A percentile compares a stretch with the other conserved stretches of the same genome.
phyloP scores from a whole-genome alignment of 2,797 vertebrate genomes.

The Tachyglossus aculeatus region DNA sequence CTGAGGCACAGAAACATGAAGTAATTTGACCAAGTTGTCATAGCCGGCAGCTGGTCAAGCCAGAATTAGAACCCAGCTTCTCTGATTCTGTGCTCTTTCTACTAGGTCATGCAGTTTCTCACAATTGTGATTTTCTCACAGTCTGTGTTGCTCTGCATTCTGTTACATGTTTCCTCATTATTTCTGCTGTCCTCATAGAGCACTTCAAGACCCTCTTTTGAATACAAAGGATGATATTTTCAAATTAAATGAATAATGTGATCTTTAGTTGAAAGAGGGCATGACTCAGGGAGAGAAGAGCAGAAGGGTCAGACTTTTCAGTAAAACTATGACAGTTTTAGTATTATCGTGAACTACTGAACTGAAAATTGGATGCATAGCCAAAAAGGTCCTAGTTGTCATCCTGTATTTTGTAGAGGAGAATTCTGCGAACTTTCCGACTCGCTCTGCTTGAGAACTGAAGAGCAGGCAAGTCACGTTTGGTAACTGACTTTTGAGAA shows the following conservation, averaged over 20 bases:
- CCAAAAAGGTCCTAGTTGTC: neutral
- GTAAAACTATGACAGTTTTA: neutral
- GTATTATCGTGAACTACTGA: neutral
- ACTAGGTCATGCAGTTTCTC: neutral
- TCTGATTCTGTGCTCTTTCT: neutral
- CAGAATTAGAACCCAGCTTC: neutral
- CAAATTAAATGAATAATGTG: neutral
- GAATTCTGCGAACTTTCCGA: slow-evolving; percentile 15
- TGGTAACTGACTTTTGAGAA: slow-evolving; percentile 20
- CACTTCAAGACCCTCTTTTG: neutral
- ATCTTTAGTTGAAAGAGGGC: slow-evolving; percentile 14
- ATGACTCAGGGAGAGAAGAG: neutral
- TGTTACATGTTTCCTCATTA: neutral
- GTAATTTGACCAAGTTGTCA: neutral
- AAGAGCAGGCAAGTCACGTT: slow-evolving; percentile 7
- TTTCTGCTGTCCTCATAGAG: slow-evolving; percentile 1
- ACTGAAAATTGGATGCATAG: slow-evolving; percentile 6
- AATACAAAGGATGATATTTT: neutral
- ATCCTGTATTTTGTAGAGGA: neutral
- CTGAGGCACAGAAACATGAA: neutral
- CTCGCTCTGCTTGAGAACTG: slow-evolving; percentile 26
- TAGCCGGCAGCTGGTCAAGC: neutral
- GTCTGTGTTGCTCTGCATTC: neutral
- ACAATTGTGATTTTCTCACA: neutral
- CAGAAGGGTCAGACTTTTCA: neutral